A percentile compares a stretch with the other conserved stretches of the same genome.
These are phyloP conservation scores for Xiphorhynchus elegans DNA, from an alignment of 2,113 vertebrate species.

Conservation along the genomic window DNA sequence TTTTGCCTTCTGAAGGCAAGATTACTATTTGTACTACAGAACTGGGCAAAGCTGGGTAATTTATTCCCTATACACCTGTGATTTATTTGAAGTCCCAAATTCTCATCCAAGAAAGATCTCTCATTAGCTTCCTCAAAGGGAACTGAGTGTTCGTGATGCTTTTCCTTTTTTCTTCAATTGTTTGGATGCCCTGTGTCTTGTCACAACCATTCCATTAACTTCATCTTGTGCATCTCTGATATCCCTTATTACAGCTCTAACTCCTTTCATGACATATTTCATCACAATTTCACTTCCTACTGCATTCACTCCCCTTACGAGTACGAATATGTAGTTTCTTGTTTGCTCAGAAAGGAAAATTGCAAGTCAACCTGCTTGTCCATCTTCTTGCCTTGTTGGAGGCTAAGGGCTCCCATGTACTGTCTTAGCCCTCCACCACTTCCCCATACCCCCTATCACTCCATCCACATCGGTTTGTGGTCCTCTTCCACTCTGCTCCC, in stretches of 20 bases:
- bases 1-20: background rate
- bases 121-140: background rate
- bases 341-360: background rate
- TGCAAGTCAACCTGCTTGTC: background rate
- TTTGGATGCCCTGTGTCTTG: background rate
- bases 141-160: background rate
- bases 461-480: background rate
- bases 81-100: background rate
- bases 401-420: background rate
- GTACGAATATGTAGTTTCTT: fast-evolving
- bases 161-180: background rate
- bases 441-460: background rate
- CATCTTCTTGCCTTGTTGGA: background rate
- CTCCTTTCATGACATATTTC: background rate
- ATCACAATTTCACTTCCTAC: background rate
- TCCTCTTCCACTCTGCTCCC: background rate
- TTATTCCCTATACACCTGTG: background rate
- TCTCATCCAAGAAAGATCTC: background rate
- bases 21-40: background rate
- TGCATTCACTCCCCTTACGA: fast-evolving
- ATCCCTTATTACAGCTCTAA: background rate
- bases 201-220: background rate
- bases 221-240: background rate
- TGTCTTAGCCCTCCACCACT: background rate
- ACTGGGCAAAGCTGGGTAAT: background rate